Percentiles rank a stretch among this genome's conserved stretches.
phyloP scores from a whole-genome alignment of 2,797 vertebrate species.

The Florisuga fusca region DNA sequence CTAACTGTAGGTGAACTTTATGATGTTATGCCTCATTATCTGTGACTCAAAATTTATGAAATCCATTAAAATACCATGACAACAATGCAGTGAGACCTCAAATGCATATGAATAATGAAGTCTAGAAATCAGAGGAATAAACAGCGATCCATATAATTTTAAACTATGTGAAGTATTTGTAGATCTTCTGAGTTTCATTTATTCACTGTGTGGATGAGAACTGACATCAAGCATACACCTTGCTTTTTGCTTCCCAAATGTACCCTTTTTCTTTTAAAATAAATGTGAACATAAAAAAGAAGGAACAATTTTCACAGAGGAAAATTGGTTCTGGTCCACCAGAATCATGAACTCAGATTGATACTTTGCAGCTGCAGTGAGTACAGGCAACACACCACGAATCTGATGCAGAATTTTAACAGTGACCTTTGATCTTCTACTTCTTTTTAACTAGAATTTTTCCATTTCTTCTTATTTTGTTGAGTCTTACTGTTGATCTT shows the following conservation, averaged over 20 bases:
- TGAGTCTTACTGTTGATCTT: not conserved
- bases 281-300: not conserved
- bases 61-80: not conserved
- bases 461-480: not conserved
- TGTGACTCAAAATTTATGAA: constrained; percentile 28
- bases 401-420: not conserved
- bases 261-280: not conserved
- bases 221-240: not conserved
- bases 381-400: not conserved
- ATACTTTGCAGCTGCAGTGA: not conserved
- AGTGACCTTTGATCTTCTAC: not conserved
- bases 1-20: not conserved
- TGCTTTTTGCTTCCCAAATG: not conserved
- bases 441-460: not conserved
- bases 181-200: not conserved
- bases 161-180: not conserved
- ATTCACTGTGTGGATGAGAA: not conserved
- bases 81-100: not conserved
- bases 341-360: not conserved
- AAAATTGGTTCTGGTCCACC: not conserved
- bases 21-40: constrained; percentile 11
- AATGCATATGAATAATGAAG: not conserved
- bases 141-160: not conserved
- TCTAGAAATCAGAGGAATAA: not conserved
- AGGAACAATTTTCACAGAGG: not conserved